Percentiles rank a stretch among this genome's conserved stretches.
These are phyloP conservation scores for Oreochromis aureus DNA, from an alignment of 2,113 vertebrate genomes.

Conservation along the genomic window DNA sequence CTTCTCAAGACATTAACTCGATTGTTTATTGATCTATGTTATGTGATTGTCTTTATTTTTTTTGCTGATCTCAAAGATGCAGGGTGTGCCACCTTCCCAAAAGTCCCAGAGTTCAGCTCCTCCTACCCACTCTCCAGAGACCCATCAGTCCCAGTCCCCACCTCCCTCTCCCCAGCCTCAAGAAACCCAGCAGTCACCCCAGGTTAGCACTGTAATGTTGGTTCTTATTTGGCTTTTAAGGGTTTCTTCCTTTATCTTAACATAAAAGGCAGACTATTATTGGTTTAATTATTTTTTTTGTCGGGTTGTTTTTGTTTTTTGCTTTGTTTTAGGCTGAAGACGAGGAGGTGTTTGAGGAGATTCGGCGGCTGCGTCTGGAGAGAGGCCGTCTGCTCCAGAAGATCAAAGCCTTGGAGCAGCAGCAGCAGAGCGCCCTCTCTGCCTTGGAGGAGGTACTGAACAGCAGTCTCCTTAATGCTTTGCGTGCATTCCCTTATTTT, in stretches of 20 bases:
- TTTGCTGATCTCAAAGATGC: neutral
- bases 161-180: constrained; percentile 50
- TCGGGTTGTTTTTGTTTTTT: neutral
- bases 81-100: constrained; percentile 40
- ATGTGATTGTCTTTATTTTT: neutral
- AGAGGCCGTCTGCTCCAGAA: constrained; percentile 86
- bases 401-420: constrained; percentile 86
- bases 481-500: accelerated
- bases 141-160: constrained; percentile 9
- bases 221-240: neutral
- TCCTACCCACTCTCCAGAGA: constrained; percentile 21
- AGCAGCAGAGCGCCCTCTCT: constrained; percentile 74
- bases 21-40: neutral
- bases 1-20: neutral
- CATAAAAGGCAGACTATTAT: neutral
- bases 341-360: constrained; percentile 88
- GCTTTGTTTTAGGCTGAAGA: constrained; percentile 71
- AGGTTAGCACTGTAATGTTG: constrained; percentile 28
- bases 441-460: constrained; percentile 72
- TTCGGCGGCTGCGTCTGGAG: constrained; percentile 84
- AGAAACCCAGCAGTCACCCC: constrained; percentile 40
- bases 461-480: neutral
- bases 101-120: constrained; percentile 24
- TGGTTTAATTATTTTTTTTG: neutral
- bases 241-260: neutral